These are phyloP conservation scores for Bos taurus DNA, from an alignment of 2,113 vertebrate species.

Conservation along the genomic window DNA sequence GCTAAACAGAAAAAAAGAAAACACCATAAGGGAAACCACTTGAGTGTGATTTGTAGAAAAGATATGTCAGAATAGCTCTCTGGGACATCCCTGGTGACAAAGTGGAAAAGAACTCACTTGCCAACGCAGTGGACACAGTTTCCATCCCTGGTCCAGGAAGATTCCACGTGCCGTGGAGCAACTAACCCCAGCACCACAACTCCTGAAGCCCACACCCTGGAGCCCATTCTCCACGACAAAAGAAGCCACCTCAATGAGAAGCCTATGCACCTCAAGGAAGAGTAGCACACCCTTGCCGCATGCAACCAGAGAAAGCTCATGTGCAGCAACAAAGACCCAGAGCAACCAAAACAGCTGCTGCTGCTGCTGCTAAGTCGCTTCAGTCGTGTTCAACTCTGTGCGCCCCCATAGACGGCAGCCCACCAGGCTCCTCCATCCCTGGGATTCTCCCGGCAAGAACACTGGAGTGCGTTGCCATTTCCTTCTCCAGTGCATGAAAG, in stretches of 20 bases:
- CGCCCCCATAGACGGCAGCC: no score
- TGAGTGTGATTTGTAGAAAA: neutral
- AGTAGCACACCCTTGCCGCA: fast-evolving
- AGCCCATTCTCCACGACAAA: neutral
- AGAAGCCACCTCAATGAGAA: neutral
- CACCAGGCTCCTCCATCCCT: no score
- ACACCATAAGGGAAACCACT: neutral
- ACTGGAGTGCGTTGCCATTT: no score
- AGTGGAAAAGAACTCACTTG: neutral
- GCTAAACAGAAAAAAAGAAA: neutral
- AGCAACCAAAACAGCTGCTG: no score
- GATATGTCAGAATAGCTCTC: neutral
- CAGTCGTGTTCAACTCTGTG: no score
- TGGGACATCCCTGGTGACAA: neutral
- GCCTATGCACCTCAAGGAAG: neutral
- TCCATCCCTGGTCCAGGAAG: neutral
- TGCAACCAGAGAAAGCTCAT: neutral
- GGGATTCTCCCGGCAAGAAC: no score
- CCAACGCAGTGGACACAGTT: neutral
- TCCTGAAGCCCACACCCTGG: neutral
- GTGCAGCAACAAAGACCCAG: neutral
- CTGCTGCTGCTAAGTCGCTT: no score
- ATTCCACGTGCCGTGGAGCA: neutral
- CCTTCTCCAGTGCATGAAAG: no score
- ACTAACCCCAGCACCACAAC: neutral